Conservation (phyloP, 2,888 invertebrate genomes). For the Cheiracanthium punctorium region DNA sequence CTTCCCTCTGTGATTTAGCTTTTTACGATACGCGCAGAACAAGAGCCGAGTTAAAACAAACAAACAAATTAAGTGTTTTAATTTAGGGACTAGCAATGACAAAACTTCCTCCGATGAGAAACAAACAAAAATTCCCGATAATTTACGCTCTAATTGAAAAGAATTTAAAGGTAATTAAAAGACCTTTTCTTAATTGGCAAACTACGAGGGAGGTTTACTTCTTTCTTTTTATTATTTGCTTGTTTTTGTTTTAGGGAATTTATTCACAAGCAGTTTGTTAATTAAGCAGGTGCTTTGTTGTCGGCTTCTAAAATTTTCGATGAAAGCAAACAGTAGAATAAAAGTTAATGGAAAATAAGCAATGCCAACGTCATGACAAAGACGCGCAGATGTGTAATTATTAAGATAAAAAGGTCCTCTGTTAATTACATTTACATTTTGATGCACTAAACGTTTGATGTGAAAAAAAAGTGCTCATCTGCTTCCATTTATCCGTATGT, state of each 20-base stretch:
- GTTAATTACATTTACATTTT: slow-evolving; percentile 26
- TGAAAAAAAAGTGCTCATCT: neutral
- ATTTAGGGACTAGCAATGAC: slow-evolving; percentile 48
- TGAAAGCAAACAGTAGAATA: slow-evolving; percentile 28
- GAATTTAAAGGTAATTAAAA: slow-evolving; percentile 67
- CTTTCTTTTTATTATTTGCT: too few relatives aligned
- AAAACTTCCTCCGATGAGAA: neutral
- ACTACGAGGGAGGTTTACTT: slow-evolving; percentile 33
- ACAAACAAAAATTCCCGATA: slow-evolving; percentile 51
- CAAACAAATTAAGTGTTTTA: slow-evolving; percentile 51
- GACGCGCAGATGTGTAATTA: slow-evolving; percentile 8
- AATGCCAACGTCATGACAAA: slow-evolving; percentile 2
- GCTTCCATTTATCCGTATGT: neutral
- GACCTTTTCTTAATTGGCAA: slow-evolving; percentile 53
- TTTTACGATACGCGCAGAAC: slow-evolving; percentile 12
- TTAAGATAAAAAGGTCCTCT: neutral
- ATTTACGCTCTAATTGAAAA: slow-evolving; percentile 53
- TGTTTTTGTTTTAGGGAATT: too few relatives aligned
- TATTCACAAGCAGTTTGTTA: slow-evolving; percentile 37
- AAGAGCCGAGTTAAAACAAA: slow-evolving; percentile 45
- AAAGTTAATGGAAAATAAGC: slow-evolving; percentile 20
- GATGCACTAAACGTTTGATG: neutral
- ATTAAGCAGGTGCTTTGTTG: slow-evolving; percentile 60
- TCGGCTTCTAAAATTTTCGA: slow-evolving; percentile 18
- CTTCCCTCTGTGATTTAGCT: neutral